Base-by-base conservation (phyloP, 2,888 invertebrate genomes). In the Germaria angustata region DNA sequence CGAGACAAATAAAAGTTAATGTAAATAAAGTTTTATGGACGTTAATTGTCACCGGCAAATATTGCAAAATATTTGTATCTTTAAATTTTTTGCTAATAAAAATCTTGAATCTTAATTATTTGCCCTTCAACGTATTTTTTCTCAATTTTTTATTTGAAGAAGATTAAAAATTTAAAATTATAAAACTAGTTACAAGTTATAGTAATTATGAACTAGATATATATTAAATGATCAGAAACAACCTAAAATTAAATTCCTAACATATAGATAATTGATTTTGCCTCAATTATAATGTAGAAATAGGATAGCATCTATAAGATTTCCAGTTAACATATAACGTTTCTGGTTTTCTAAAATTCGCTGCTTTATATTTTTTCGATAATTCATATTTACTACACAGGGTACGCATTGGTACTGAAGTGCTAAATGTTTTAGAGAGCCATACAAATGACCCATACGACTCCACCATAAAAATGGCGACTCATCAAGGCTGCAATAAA, bases 381-480 rank as follows among this genome's bases (percentile, higher is more conserved):
- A 89, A 46, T 86, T 88, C 68, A 90, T 86, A 72, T 88, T 89
- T 7, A 90, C 88, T 9, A 90, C 89, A n/a, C 90, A 90, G 8
- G 90, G 89, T 7, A 90, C 87, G 44, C 90, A 89, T 82, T 89
- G 90, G 78, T 90, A 90, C 1, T 88, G 85, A 11, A 86, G 85
- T 1, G 90, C 88, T 77, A 90, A 82, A 59, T 88, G 86, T 11
- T 87, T 87, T 20, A 90, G 78, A 15, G 88, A 86, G 1, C 88
- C 87, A 84, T 89, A 90, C 17, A 88, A 84, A 80, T 87, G 87
- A 0, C 90, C 89, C 87, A 88, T 88, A 80, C 89, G 87, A 34
- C 86, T 85, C 90, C 90, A 90, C 90, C 90, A 90, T n/a, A 87
- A 80, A 57, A 90, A 87, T 2, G 91, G 91, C 0, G 90, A 91